These are phyloP conservation scores for Thrips palmi DNA, from an alignment of 1,140 invertebrate species.

Conservation along the genomic window DNA sequence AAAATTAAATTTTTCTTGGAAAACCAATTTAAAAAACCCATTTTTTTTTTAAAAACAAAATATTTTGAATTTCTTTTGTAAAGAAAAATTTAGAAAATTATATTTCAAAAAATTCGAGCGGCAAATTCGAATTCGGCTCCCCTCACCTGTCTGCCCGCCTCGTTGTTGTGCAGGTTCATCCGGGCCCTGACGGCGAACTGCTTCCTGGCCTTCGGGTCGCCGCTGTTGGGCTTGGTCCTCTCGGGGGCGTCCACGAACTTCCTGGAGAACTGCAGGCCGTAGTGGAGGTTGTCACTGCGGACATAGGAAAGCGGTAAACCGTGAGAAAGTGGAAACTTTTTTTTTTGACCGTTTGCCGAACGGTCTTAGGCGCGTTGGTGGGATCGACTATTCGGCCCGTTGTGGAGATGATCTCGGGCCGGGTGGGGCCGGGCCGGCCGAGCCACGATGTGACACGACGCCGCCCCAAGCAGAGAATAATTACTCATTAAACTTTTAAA, in stretches of 20 bases:
- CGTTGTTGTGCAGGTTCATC: slow-evolving; percentile 95
- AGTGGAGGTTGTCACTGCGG: slow-evolving; percentile 61
- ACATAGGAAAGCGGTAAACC: no score
- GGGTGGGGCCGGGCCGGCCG: no score
- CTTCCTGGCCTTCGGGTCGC: slow-evolving; percentile 31
- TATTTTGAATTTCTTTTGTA: slow-evolving; percentile 1
- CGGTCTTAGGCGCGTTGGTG: no score
- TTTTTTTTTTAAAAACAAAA: not conserved
- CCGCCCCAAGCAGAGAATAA: no score
- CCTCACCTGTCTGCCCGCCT: slow-evolving; percentile 73
- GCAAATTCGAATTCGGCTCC: not conserved
- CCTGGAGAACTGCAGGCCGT: slow-evolving; percentile 54
- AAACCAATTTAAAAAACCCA: no score
- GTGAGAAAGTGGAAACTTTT: no score
- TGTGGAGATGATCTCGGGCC: no score
- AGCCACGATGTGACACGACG: no score
- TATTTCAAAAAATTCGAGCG: no score
- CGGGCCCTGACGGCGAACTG: slow-evolving; percentile 39
- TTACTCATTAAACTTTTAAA: no score
- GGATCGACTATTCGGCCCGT: no score
- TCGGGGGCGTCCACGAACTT: slow-evolving; percentile 70
- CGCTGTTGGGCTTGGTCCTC: slow-evolving; percentile 32
- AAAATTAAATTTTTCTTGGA: not conserved
- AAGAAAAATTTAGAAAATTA: not conserved
- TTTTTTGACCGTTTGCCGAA: no score